Conservation (phyloP, 2,888 invertebrate genomes). For the Sisyra terminalis region DNA sequence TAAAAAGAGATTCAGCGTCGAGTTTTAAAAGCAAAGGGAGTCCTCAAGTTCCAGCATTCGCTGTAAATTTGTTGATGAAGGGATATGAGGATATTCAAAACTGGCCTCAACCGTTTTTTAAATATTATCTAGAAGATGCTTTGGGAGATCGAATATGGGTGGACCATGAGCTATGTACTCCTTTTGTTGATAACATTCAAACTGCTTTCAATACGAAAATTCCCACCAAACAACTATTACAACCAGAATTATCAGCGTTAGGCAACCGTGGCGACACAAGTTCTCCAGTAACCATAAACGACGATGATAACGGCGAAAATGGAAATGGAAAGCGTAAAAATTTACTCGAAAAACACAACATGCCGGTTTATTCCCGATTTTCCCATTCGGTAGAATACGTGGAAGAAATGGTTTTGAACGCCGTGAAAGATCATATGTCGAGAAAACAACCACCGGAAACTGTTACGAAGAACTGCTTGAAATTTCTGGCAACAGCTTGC, state of each 20-base stretch:
- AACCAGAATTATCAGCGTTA: constrained; percentile 34
- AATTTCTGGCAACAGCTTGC: constrained; percentile 67
- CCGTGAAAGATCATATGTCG: constrained; percentile 74
- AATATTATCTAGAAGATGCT: constrained; percentile 89
- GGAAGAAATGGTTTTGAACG: constrained; percentile 69
- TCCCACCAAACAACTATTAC: constrained; percentile 52
- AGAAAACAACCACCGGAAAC: constrained; percentile 73
- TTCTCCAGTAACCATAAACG: constrained; percentile 28
- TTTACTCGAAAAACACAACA: constrained; percentile 7
- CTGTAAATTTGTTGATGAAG: constrained; percentile 67
- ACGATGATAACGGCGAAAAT: constrained; percentile 40
- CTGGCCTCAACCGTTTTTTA: constrained; percentile 88
- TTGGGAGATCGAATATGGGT: constrained; percentile 88
- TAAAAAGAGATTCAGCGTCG: constrained; percentile 50
- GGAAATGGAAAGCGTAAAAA: constrained; percentile 26
- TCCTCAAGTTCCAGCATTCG: constrained; percentile 61
- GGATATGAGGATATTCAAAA: constrained; percentile 66
- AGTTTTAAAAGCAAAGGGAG: constrained; percentile 63
- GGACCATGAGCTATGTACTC: constrained; percentile 78
- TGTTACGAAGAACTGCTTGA: constrained; percentile 76
- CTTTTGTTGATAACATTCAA: constrained; percentile 80
- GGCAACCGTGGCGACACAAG: constrained; percentile 31
- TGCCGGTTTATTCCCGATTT: constrained; percentile 22
- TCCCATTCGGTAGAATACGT: constrained; percentile 44
- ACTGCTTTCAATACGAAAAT: constrained; percentile 69